Percentiles rank a stretch among this genome's conserved stretches.
These are phyloP conservation scores for Geotrypetes seraphini DNA, from an alignment of 2,797 vertebrate genomes.

Conservation along the genomic window DNA sequence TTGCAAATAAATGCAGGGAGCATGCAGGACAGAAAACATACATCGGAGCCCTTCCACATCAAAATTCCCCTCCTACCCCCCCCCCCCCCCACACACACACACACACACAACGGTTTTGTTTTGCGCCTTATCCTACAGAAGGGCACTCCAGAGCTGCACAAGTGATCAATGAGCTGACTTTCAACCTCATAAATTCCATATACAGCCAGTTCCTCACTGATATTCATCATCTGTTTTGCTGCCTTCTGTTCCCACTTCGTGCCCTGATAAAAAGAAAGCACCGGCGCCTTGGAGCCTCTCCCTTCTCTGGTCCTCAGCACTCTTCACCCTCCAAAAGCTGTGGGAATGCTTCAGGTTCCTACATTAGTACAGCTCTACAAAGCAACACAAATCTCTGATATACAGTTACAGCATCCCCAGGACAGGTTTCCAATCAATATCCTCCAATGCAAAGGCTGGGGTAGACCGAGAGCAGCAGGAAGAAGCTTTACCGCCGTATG, in stretches of 20 bases:
- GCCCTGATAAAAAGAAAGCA: constrained; percentile 41
- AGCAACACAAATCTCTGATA: constrained; percentile 58
- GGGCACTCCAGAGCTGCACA: no score
- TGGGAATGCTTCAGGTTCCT: constrained; percentile 41
- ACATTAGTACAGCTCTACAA: constrained; percentile 44
- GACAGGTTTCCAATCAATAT: constrained; percentile 85
- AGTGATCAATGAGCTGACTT: constrained; percentile 33
- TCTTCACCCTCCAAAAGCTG: constrained; percentile 42
- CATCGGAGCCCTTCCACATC: no score
- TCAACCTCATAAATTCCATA: constrained; percentile 36
- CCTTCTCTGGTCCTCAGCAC: constrained; percentile 31
- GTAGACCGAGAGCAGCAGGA: constrained; percentile 68
- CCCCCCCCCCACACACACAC: no score
- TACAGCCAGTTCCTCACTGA: constrained; percentile 48
- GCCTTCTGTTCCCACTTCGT: constrained; percentile 42
- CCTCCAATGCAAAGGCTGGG: constrained; percentile 68
- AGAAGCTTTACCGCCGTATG: constrained; percentile 67
- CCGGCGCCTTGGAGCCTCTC: constrained; percentile 26
- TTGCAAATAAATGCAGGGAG: no score
- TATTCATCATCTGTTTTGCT: constrained; percentile 46
- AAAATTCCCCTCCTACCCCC: no score
- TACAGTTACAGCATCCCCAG: constrained; percentile 67
- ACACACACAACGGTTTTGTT: no score
- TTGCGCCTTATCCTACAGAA: no score
- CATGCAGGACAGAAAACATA: no score